Base-by-base conservation (phyloP, 2,888 invertebrate genomes). In the Drosophila flavopinicola region DNA sequence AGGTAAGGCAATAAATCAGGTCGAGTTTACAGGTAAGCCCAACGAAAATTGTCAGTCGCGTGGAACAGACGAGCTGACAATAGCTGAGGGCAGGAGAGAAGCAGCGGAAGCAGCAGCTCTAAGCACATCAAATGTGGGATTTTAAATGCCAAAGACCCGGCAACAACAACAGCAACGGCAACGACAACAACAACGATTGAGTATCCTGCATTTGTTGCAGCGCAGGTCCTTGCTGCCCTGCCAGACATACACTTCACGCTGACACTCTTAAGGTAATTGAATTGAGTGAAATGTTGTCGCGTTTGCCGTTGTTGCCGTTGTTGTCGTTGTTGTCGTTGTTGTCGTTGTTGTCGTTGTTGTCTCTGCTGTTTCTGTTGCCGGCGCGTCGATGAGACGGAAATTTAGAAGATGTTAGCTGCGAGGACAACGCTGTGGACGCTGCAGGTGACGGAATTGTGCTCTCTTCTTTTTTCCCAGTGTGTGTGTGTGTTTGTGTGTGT, bases 241-340 rank as follows among this genome's bases (percentile, higher is more conserved):
- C 52, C 35, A 87, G 83, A 78, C 82, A 85, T 11, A 30, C 44
- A 11, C 85, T 83, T 78, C 82, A 85, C 68, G 74, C 70, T 71
- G 87, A 85, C 77, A 85, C 86, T 89, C 86, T 89, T 88, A 89
- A 79, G 84, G 77, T 88, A 89, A 89, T 89, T 89, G 89, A 89
- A 89, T 89, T 88, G 87, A 78, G 85, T 79, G 88, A 87, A 83
- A 83, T 80, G 83, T 80, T 85, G 85, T 75, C 72, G 70, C 65
- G 68, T 66, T 61, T 61, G 58, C 59, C 61, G 66, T 54, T 60
- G 51, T 45, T 24, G 20, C 32, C 20, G 20, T 20, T 20, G 20
- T 20, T 20, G 20, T 4, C 4, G 2, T 20, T 20, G 20, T 41
- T 42, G 48, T 24, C 33, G 3, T 49, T 27, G 47, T n/a, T n/a